Percentiles rank a stretch among this genome's conserved stretches.
Conservation (phyloP, 2,888 invertebrate species). For the Cremastobaeus sp. region DNA sequence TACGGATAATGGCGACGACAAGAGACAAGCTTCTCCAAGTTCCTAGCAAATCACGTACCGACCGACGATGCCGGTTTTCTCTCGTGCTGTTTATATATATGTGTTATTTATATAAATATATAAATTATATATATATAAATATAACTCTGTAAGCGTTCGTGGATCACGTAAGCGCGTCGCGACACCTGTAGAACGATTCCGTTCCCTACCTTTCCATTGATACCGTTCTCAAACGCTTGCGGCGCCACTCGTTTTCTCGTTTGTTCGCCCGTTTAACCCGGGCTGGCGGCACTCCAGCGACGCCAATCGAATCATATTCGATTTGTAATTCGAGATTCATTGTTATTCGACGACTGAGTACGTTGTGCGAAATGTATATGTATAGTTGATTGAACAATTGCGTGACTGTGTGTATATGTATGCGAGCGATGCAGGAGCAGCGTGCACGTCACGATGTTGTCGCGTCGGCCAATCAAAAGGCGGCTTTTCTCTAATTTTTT, state of each 20-base stretch:
- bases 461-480: constrained; percentile 11
- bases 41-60: constrained; percentile 67
- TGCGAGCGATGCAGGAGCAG: not conserved
- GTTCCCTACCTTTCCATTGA: not conserved
- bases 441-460: not conserved
- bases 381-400: constrained; percentile 13
- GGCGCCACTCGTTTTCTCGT: constrained; percentile 12
- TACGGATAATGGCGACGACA: constrained; percentile 48
- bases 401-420: constrained; percentile 11
- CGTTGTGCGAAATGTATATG: constrained; percentile 50
- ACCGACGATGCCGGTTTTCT: constrained; percentile 41
- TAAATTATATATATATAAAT: constrained; percentile 48
- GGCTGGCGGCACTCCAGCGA: not conserved
- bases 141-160: constrained; percentile 34
- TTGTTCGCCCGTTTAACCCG: constrained; percentile 17
- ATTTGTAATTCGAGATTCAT: constrained; percentile 27
- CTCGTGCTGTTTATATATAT: constrained; percentile 45
- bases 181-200: constrained; percentile 10
- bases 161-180: constrained; percentile 18
- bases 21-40: constrained; percentile 71
- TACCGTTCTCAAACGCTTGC: not conserved
- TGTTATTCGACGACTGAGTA: constrained; percentile 51
- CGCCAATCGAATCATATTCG: constrained; percentile 22
- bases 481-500: constrained; percentile 7
- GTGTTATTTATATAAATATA: constrained; percentile 48